Base-by-base conservation (phyloP, 1,140 invertebrate species). In the Tenebrio molitor region DNA sequence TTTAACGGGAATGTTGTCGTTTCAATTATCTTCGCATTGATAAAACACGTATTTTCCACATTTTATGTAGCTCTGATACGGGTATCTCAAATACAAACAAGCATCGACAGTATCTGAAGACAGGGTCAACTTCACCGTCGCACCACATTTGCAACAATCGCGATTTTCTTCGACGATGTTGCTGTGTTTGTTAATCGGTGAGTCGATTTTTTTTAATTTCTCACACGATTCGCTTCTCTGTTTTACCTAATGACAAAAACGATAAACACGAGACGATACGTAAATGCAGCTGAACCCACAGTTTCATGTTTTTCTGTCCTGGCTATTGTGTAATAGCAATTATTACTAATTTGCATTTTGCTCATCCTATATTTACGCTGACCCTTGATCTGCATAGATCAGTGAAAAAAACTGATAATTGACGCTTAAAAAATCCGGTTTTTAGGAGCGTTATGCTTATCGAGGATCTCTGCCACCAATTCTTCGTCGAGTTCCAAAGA, bases 401-500 rank as follows among this genome's bases (percentile, higher is more conserved):
- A 29, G 8, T 29, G 8, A 4, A 29, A 29, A 29, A 29, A 50
- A 50, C 21, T 50, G 19, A 29, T 29, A 29, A 29, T 29, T 8
- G 25, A 4, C 25, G 8, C 3, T 29, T 29, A 15, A 16, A 44
- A 41, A 41, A 29, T 29, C 25, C 3, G 3, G 15, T 46, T 4
- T 46, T 46, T 25, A 58, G 50, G 50, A 58, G 21, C 29, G 6
- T n/a, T 58, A 25, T 58, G 50, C 15, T n/a, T 58, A 29, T 58
- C 21, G 8, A 6, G 8, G 4, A 25, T 33, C 15, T 58, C 50
- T 58, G 23, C 50, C 1, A 21, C 44, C 12, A 17, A 23, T 2
- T 58, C 36, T 7, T 39, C 12, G 3, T 75, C 81, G 2, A 83
- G 85, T 41, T n/a, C n/a, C n/a, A n/a, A n/a, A n/a, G 77, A 84